Percentiles rank a stretch among this genome's conserved stretches.
These are phyloP conservation scores for Numenius arquata DNA, from an alignment of 2,113 vertebrate species.

Conservation along the genomic window DNA sequence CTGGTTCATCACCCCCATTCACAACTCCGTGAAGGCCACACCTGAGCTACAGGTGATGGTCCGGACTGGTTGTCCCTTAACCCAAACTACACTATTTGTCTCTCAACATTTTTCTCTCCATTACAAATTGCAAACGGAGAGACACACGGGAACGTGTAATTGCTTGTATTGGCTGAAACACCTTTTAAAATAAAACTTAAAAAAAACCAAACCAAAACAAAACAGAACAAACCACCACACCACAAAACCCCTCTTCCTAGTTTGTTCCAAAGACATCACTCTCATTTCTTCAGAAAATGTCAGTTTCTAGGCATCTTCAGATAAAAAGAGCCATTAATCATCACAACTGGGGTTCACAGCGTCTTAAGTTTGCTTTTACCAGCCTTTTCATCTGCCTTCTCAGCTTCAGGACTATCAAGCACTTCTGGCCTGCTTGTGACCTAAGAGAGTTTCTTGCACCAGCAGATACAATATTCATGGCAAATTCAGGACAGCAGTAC, in stretches of 20 bases:
- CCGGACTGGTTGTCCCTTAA: neutral
- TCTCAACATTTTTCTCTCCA: neutral
- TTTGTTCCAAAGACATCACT: neutral
- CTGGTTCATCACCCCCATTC: neutral
- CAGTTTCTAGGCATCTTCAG: neutral
- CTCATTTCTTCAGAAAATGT: neutral
- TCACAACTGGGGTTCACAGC: neutral
- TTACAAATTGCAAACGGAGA: neutral
- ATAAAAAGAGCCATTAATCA: constrained; percentile 22
- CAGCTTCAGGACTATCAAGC: neutral
- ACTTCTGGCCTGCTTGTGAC: neutral
- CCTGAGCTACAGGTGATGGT: neutral
- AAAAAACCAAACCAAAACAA: neutral
- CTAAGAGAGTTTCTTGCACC: neutral
- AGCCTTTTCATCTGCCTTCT: neutral
- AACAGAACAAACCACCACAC: too few species aligned
- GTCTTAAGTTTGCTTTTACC: neutral
- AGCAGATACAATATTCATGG: neutral
- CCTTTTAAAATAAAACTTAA: neutral
- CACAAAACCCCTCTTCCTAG: neutral
- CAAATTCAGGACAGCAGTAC: neutral
- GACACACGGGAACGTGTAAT: neutral
- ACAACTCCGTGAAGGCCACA: neutral
- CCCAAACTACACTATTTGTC: neutral
- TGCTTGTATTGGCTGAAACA: neutral